Evolutionary conservation across 1,140 invertebrate genomes (phyloP).

Genomic region (Cotesia glomerata): DNA sequence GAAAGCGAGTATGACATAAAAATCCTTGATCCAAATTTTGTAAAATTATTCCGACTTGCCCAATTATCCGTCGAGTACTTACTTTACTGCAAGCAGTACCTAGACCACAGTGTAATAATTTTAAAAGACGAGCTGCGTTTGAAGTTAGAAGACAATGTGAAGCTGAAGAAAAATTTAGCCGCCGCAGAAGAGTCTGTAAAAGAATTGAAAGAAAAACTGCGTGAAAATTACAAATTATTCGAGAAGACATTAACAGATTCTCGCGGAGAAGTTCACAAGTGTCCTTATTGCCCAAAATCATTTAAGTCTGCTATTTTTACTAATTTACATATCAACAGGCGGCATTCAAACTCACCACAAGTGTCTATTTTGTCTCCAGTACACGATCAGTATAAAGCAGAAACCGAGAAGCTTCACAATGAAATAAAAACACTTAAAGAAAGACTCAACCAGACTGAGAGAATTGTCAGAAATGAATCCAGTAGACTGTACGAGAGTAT

Average conservation of each 20-base stretch:
- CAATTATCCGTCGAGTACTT: slow-evolving; percentile 75
- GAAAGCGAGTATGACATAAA: slow-evolving; percentile 69
- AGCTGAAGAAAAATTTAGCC: slow-evolving; percentile 44
- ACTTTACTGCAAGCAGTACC: slow-evolving; percentile 72
- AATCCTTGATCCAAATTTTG: slow-evolving; percentile 71
- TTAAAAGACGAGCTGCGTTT: slow-evolving; percentile 68
- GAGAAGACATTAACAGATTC: slow-evolving; percentile 49
- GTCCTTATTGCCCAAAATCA: slow-evolving; percentile 57
- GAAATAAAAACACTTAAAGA: slow-evolving; percentile 69
- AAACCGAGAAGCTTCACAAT: slow-evolving; percentile 65
- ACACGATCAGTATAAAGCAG: slow-evolving; percentile 56
- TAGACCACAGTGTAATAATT: slow-evolving; percentile 70
- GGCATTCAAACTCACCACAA: slow-evolving; percentile 45
- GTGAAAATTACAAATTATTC: slow-evolving; percentile 47
- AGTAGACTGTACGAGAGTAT: slow-evolving; percentile 51
- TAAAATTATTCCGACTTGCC: slow-evolving; percentile 72
- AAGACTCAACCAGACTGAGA: slow-evolving; percentile 65
- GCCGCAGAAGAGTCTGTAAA: slow-evolving; percentile 42
- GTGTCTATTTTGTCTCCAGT: slow-evolving; percentile 38
- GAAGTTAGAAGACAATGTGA: slow-evolving; percentile 63
- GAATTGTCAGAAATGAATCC: slow-evolving; percentile 56
- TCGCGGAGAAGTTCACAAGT: slow-evolving; percentile 58
- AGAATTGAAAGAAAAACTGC: slow-evolving; percentile 46
- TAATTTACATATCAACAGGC: slow-evolving; percentile 51
- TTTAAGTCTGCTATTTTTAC: slow-evolving; percentile 54